Percentiles rank a stretch among this genome's conserved stretches.
Evolutionary conservation across 2,113 vertebrate species (phyloP).

Genomic region (Panurus biarmicus): DNA sequence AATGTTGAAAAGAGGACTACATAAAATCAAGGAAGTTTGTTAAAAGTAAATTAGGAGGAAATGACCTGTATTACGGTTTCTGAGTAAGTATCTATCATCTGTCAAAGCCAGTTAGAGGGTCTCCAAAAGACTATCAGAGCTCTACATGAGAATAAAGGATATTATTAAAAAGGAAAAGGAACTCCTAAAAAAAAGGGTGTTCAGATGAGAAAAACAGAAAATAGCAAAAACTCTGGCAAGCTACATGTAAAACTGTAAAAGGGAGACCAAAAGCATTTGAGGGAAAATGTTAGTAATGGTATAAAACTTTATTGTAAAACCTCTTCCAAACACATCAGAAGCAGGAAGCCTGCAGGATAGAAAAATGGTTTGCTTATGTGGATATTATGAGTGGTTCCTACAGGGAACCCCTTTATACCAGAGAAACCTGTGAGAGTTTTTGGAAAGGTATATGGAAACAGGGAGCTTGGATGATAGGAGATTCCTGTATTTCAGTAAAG

Average conservation of each 20-base stretch:
- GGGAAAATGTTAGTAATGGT: conserved; percentile 31
- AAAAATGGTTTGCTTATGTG: background rate
- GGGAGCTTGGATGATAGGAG: background rate
- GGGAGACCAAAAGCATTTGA: background rate
- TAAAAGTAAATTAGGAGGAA: background rate
- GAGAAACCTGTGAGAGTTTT: background rate
- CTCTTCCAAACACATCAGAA: conserved; percentile 19
- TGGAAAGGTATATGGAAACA: background rate
- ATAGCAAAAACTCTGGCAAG: conserved; percentile 18
- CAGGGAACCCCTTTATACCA: background rate
- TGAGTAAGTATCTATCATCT: background rate
- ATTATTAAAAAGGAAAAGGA: background rate
- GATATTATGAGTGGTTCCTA: background rate
- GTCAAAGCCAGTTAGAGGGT: background rate
- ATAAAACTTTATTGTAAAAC: background rate
- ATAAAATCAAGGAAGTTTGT: background rate
- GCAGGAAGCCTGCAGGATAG: background rate
- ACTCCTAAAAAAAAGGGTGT: background rate
- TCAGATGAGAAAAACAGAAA: conserved; percentile 43
- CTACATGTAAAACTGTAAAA: background rate
- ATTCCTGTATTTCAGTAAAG: background rate
- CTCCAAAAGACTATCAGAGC: background rate
- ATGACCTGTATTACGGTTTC: background rate
- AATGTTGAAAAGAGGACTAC: background rate
- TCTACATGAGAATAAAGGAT: background rate